Percentiles rank a stretch among this genome's conserved stretches.
phyloP scores from a whole-genome alignment of 2,888 invertebrate species.

The Agapetus fuscipes region DNA sequence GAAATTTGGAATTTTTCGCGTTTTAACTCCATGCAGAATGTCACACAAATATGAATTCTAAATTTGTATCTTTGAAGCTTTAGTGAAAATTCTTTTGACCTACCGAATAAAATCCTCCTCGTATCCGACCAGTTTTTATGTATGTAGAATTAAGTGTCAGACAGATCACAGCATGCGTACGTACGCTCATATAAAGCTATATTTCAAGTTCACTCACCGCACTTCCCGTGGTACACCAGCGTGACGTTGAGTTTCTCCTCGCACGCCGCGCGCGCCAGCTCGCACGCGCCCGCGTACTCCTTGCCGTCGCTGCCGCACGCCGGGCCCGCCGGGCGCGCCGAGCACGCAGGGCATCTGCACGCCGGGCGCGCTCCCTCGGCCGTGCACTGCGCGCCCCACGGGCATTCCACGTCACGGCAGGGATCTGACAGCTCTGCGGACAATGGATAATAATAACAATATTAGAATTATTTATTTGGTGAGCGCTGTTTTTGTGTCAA shows the following conservation, averaged over 20 bases:
- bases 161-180: too few species aligned
- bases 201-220: conserved; percentile 67
- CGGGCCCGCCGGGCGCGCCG: conserved; percentile 64
- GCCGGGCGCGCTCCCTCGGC: conserved; percentile 58
- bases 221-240: conserved; percentile 74
- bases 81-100: too few species aligned
- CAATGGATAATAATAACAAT: conserved; percentile 22
- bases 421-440: conserved; percentile 59
- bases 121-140: too few species aligned
- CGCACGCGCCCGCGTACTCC: conserved; percentile 78
- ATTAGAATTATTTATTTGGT: too few species aligned
- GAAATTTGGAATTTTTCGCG: too few species aligned
- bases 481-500: too few species aligned
- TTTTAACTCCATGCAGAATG: too few species aligned
- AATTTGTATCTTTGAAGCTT: too few species aligned
- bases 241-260: conserved; percentile 62
- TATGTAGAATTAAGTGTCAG: too few species aligned
- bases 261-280: conserved; percentile 75
- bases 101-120: too few species aligned
- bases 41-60: too few species aligned
- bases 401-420: conserved; percentile 58
- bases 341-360: conserved; percentile 62
- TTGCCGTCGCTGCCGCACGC: conserved; percentile 83
- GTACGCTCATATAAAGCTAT: too few species aligned
- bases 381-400: conserved; percentile 59